Percentiles rank a stretch among this genome's conserved stretches.
phyloP scores from a whole-genome alignment of 2,113 vertebrate genomes.

The Xiphophorus maculatus region DNA sequence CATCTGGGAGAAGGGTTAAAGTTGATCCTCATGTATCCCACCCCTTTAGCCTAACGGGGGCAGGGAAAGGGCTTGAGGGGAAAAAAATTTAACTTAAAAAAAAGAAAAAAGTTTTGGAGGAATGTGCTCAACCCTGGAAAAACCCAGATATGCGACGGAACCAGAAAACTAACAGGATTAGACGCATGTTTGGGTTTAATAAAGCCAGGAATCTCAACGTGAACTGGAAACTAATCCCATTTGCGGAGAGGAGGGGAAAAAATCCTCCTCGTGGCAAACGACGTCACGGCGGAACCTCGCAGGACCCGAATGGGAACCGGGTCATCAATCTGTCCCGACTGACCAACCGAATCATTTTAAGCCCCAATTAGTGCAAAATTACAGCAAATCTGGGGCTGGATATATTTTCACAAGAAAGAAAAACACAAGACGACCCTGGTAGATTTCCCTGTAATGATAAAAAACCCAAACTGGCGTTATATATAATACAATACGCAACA shows the following conservation, averaged over 20 bases:
- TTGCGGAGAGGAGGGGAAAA: neutral
- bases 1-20: slow-evolving; percentile 70
- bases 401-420: rapidly evolving
- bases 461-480: neutral
- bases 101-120: neutral
- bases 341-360: neutral
- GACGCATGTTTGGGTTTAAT: neutral
- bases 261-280: slow-evolving; percentile 40
- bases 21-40: slow-evolving; percentile 27
- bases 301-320: neutral
- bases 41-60: neutral
- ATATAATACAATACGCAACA: neutral
- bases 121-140: neutral
- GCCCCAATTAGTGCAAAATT: neutral
- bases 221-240: neutral
- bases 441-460: slow-evolving; percentile 10
- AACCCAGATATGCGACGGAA: too few relatives aligned
- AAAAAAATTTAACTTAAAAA: neutral
- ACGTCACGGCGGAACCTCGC: slow-evolving; percentile 14
- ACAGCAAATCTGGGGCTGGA: neutral
- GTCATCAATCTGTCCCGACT: neutral
- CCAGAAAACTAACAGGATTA: neutral
- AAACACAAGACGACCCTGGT: neutral
- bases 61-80: neutral
- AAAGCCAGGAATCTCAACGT: neutral